phyloP scores from a whole-genome alignment of 2,797 vertebrate genomes.

The Cuniculus paca region DNA sequence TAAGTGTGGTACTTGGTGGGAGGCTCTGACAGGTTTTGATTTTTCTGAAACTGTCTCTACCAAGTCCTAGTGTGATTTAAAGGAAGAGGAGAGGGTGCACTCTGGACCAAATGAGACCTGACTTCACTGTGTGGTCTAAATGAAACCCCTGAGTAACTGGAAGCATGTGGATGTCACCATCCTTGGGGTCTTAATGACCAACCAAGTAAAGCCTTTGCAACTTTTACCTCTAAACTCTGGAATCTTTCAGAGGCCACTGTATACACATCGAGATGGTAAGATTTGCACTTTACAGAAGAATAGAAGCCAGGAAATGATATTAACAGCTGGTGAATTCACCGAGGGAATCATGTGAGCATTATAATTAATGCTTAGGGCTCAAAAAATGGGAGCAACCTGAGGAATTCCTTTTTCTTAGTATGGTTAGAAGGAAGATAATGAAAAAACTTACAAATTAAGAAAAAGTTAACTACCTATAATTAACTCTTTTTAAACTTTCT shows the following conservation, averaged over 20 bases:
- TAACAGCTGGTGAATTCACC: background rate
- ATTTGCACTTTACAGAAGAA: background rate
- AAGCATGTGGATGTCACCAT: background rate
- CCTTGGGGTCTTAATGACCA: background rate
- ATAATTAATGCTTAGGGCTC: background rate
- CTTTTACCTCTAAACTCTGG: background rate
- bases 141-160: too few species aligned
- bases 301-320: background rate
- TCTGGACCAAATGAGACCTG: background rate
- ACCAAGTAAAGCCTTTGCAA: background rate
- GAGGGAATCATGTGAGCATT: background rate
- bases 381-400: background rate
- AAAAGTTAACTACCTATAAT: background rate
- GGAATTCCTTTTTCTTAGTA: background rate
- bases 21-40: background rate
- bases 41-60: background rate
- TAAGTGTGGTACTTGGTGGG: background rate
- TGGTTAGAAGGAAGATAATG: background rate
- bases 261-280: background rate
- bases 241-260: constrained; percentile 14
- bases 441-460: background rate
- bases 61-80: background rate
- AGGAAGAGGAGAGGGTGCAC: background rate
- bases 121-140: too few species aligned
- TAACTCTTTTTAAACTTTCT: background rate